phyloP scores from a whole-genome alignment of 2,888 invertebrate genomes.

The Geotrupes spiniger region DNA sequence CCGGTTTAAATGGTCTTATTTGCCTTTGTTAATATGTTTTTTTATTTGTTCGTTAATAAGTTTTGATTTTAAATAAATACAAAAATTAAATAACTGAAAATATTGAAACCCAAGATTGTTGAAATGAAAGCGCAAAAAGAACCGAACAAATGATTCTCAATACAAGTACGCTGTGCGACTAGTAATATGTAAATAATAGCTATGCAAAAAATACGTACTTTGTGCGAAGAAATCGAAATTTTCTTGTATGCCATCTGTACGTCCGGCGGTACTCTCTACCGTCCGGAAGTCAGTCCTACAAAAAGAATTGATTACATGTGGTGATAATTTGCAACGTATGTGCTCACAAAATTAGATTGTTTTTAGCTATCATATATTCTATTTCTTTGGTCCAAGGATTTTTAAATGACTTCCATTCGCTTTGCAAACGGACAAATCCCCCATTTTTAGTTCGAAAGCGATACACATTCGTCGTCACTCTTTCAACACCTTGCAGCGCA shows the following conservation, averaged over 20 bases:
- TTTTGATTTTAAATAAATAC: too few species aligned
- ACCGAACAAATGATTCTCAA: too few species aligned
- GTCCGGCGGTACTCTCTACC: constrained; percentile 52
- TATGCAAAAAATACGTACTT: constrained; percentile 42
- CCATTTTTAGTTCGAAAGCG: constrained; percentile 79
- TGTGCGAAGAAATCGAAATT: constrained; percentile 58
- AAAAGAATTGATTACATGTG: constrained; percentile 10
- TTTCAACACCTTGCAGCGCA: constrained; percentile 64
- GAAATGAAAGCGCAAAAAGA: too few species aligned
- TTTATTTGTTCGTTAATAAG: too few species aligned
- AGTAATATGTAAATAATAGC: too few species aligned
- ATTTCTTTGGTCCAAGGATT: constrained; percentile 97
- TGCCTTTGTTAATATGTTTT: too few species aligned
- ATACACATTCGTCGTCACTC: constrained; percentile 69
- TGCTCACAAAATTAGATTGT: constrained; percentile 69
- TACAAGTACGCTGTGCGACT: too few species aligned
- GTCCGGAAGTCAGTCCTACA: constrained; percentile 51
- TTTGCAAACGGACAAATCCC: constrained; percentile 69
- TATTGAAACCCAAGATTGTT: too few species aligned
- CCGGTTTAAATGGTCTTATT: too few species aligned
- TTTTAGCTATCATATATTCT: constrained; percentile 86
- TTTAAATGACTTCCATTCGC: constrained; percentile 84
- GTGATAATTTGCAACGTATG: not conserved
- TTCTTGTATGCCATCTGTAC: constrained; percentile 51
- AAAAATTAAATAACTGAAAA: too few species aligned